Evolutionary conservation across 2,797 vertebrate species (phyloP).

Genomic region (Helostoma temminkii): DNA sequence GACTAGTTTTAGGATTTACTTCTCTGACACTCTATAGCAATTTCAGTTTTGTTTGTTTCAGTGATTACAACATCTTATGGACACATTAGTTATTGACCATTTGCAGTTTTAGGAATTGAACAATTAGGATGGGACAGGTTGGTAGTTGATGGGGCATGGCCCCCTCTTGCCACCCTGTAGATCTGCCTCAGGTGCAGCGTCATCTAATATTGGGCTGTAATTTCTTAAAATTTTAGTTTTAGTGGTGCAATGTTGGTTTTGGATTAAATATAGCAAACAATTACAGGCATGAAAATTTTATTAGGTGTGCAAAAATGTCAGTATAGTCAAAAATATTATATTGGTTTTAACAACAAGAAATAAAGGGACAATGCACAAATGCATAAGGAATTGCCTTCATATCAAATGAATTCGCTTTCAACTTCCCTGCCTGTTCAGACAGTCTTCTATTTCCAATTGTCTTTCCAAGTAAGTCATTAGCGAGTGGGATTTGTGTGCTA

Average conservation of each 20-base stretch:
- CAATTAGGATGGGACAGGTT: too few species aligned
- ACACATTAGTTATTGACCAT: too few species aligned
- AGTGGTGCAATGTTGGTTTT: not conserved
- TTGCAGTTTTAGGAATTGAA: too few species aligned
- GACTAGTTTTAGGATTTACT: too few species aligned
- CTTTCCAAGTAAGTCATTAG: conserved; percentile 66
- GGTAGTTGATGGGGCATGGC: too few species aligned
- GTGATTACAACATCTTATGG: too few species aligned
- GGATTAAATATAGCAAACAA: conserved; percentile 54
- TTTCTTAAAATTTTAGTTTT: not conserved
- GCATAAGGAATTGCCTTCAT: conserved; percentile 30
- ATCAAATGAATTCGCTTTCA: conserved; percentile 23
- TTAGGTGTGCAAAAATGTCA: conserved; percentile 72
- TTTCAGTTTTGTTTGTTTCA: too few species aligned
- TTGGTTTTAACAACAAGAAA: conserved; percentile 50
- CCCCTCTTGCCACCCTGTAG: too few species aligned
- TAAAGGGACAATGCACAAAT: conserved; percentile 58
- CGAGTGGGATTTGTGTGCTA: conserved; percentile 67
- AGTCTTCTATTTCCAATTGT: conserved; percentile 75
- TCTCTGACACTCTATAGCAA: too few species aligned
- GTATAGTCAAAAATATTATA: conserved; percentile 63
- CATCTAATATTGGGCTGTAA: too few species aligned
- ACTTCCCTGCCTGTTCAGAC: conserved; percentile 45
- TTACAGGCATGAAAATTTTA: conserved; percentile 63
- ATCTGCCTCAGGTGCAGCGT: too few species aligned